These are phyloP conservation scores for Astatoreochromis straeleni DNA, from an alignment of 2,113 vertebrate species.

Conservation along the genomic window DNA sequence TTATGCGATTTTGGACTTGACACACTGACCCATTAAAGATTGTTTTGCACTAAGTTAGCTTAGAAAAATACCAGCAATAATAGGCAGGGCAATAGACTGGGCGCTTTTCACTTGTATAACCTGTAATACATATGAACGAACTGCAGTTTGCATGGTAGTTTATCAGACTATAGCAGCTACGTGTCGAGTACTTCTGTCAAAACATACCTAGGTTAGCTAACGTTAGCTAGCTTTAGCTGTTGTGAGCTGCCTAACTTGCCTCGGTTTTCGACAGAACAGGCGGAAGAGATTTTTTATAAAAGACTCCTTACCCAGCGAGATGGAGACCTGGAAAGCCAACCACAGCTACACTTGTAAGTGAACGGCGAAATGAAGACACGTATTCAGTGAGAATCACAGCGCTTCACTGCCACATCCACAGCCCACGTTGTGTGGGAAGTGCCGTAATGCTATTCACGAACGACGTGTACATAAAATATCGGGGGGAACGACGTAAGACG, in stretches of 20 bases:
- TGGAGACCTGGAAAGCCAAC: background rate
- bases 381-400: background rate
- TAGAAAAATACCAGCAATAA: background rate
- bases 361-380: constrained; percentile 24
- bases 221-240: constrained; percentile 31
- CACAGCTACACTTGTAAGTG: background rate
- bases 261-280: background rate
- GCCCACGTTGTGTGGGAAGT: constrained; percentile 21
- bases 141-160: background rate
- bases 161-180: background rate
- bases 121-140: background rate
- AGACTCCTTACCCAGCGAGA: background rate
- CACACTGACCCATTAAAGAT: background rate
- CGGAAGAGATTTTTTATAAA: background rate
- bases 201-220: background rate
- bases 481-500: background rate
- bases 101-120: background rate
- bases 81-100: background rate
- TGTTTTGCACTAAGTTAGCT: background rate
- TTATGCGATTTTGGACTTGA: background rate
- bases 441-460: constrained; percentile 9
- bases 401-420: constrained; percentile 62
- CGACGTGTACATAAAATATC: background rate
- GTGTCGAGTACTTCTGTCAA: background rate
- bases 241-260: background rate